phyloP scores from a whole-genome alignment of 2,888 invertebrate genomes.

The Euzophera pinguis region DNA sequence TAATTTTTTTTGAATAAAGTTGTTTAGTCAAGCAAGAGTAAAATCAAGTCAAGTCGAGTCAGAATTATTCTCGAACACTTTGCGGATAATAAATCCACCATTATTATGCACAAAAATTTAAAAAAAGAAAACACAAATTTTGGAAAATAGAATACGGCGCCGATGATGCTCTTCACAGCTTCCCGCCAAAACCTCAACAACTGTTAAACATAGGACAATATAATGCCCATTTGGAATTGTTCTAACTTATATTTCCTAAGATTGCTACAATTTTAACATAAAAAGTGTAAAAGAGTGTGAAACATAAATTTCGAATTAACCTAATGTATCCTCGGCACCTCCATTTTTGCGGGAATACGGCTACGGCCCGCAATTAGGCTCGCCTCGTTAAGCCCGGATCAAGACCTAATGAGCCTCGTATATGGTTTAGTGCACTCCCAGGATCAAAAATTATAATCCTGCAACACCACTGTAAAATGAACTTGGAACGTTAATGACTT shows the following conservation, averaged over 20 bases:
- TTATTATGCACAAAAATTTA: no score
- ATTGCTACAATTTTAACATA: neutral
- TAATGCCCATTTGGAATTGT: no score
- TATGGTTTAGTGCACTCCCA: conserved; percentile 66
- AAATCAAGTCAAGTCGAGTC: no score
- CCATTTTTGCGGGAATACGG: conserved; percentile 48
- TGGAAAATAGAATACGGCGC: no score
- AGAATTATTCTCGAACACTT: no score
- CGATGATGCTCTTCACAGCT: no score
- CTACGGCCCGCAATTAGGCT: conserved; percentile 60
- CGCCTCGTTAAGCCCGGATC: conserved; percentile 69
- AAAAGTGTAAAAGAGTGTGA: conserved; percentile 25
- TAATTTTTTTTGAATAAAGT: no score
- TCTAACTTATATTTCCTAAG: neutral
- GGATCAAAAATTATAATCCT: conserved; percentile 69
- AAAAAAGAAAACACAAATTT: no score
- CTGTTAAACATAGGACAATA: no score
- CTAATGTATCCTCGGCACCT: conserved; percentile 31
- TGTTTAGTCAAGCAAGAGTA: no score
- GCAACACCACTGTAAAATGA: conserved; percentile 35
- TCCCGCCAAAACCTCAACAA: no score
- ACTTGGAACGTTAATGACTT: conserved; percentile 15
- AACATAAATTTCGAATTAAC: conserved; percentile 44
- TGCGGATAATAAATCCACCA: no score
- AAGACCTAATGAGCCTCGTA: conserved; percentile 73